A percentile compares a stretch with the other conserved stretches of the same genome.
Evolutionary conservation across 2,113 vertebrate species (phyloP).

Genomic region (Crotalus helleri): DNA sequence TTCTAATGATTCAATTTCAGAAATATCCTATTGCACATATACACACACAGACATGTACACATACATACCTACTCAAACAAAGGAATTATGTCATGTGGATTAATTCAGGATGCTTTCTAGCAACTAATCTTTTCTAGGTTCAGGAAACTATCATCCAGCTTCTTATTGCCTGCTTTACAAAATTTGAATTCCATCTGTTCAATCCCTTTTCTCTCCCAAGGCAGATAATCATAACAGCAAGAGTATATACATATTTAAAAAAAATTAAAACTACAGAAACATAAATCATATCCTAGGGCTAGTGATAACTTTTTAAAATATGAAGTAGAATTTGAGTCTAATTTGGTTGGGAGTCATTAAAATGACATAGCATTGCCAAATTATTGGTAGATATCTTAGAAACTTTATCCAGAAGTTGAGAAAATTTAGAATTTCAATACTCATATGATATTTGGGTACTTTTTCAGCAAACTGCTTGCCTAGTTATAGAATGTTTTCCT

Average conservation of each 20-base stretch:
- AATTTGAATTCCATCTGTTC: not conserved
- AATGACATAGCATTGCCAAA: not conserved
- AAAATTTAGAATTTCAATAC: not conserved
- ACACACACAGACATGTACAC: not conserved
- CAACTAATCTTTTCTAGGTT: not conserved
- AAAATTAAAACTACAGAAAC: not conserved
- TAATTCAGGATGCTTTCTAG: constrained; percentile 30
- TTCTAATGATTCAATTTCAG: not conserved
- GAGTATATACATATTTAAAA: not conserved
- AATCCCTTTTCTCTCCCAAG: not conserved
- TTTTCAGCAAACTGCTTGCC: not conserved
- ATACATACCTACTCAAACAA: not conserved
- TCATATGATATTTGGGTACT: not conserved
- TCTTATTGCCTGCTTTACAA: not conserved
- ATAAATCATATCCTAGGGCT: not conserved
- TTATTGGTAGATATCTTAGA: not conserved
- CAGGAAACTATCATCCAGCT: constrained; percentile 3
- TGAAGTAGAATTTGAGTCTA: not conserved
- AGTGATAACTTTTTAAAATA: not conserved
- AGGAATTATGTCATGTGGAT: not conserved
- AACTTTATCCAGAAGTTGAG: not conserved
- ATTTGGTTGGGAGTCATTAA: not conserved
- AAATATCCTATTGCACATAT: not conserved
- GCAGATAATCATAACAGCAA: not conserved
- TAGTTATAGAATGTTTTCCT: not conserved